Evolutionary conservation across 2,797 vertebrate genomes (phyloP).

Genomic region (Graptemys geographica): DNA sequence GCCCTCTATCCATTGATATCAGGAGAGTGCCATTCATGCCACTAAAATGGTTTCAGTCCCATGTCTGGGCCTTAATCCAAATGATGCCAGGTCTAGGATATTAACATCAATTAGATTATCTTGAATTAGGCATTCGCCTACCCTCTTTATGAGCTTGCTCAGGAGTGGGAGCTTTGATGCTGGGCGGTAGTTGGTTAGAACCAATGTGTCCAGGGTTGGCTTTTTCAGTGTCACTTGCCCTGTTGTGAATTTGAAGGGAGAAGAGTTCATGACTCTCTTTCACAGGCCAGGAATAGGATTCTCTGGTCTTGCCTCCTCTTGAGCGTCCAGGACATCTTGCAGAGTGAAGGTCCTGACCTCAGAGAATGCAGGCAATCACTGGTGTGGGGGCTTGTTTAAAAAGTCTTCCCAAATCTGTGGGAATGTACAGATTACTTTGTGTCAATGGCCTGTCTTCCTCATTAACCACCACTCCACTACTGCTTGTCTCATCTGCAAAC

Average conservation of each 20-base stretch:
- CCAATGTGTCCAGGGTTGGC: neutral
- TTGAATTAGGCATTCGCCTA: neutral
- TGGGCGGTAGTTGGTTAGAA: neutral
- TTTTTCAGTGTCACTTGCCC: neutral
- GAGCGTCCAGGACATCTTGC: no score
- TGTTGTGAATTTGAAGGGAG: neutral
- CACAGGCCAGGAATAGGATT: no score
- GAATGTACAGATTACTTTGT: neutral
- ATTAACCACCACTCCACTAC: neutral
- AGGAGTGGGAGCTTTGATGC: neutral
- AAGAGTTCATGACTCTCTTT: neutral
- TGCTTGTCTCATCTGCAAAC: neutral
- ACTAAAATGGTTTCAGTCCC: no score
- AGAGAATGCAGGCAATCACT: no score
- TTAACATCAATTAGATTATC: no score
- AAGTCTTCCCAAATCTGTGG: neutral
- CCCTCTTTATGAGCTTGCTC: neutral
- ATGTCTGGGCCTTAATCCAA: no score
- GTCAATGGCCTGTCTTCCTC: no score
- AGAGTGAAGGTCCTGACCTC: no score
- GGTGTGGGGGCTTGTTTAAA: neutral
- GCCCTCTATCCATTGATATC: no score
- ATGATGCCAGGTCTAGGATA: no score
- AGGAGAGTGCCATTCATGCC: no score
- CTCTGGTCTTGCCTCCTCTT: no score